Base-by-base conservation (phyloP, 2,797 vertebrate species). In the Aldrovandia affinis region DNA sequence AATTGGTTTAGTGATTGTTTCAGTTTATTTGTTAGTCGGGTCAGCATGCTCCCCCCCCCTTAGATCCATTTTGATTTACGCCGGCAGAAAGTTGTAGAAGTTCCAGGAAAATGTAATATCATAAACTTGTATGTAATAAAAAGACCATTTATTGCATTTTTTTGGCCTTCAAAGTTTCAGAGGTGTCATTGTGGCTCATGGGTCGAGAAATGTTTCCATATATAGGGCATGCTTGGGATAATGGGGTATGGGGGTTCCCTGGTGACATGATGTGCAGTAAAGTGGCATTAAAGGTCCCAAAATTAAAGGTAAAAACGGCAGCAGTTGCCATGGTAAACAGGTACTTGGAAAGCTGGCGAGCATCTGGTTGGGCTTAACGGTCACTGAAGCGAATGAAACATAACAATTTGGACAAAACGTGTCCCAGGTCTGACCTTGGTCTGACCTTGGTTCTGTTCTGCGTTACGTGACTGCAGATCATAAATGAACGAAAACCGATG, bases 221-320 rank as follows among this genome's bases (percentile, higher is more conserved):
- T 28, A 28, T 68, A 85, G 10, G 78, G 81, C 61, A 33, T 54
- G 61, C 22, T 65, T 88, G 78, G 86, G 25, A 78, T 88, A 84
- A 89, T 88, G 88, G 80, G 50, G 55, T 42, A 77, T 14, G 59
- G 82, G 83, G 36, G 47, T 89, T 89, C 50, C 65, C 78, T 15
- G n/a, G 42, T 59, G 81, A 85, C 90, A 50, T 86, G 83, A 79
- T 86, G 85, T 52, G 55, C 87, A 18, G 18, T 86, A 78, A 86
- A 83, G 50, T 70, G 79, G 55, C 81, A 75, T 87, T 89, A 89
- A 89, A 85, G 54, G 84, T 87, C 88, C 87, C 86, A 91, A 84
- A 86, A 87, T 88, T n/a, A n/a, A n/a, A n/a, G n/a, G 88, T 91
- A 83, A 79, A 92, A 92, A 90, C 86, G 90, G 83, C 85, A 83